These are phyloP conservation scores for Myotis vivesi DNA, from an alignment of 2,797 vertebrate genomes.

Conservation along the genomic window DNA sequence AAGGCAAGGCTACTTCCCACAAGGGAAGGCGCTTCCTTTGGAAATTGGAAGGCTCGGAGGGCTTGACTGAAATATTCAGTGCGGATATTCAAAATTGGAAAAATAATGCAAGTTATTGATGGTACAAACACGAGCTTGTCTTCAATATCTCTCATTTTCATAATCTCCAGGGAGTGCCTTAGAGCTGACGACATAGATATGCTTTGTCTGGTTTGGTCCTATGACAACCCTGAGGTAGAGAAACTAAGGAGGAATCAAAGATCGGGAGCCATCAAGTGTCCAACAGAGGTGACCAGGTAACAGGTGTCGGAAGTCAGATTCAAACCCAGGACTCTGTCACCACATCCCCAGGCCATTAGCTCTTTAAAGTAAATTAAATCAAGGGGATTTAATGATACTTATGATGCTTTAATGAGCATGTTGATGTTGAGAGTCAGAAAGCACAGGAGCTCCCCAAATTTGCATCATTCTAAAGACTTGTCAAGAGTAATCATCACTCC, in stretches of 20 bases:
- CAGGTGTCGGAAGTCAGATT: background rate
- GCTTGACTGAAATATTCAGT: background rate
- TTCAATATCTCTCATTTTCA: background rate
- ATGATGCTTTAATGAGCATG: background rate
- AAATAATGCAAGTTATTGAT: background rate
- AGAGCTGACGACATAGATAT: background rate
- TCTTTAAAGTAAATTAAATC: background rate
- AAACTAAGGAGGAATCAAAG: background rate
- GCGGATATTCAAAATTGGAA: background rate
- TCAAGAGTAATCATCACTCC: background rate
- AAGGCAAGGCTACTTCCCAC: background rate
- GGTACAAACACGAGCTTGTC: background rate
- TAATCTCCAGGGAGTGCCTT: background rate
- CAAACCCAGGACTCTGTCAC: background rate
- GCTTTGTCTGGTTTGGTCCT: background rate
- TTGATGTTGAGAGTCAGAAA: background rate
- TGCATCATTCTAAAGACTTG: background rate
- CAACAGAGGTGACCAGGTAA: background rate
- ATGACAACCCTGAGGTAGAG: background rate
- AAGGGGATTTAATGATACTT: background rate
- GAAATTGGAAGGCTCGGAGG: background rate
- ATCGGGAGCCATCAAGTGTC: background rate
- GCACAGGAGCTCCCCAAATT: background rate
- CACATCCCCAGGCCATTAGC: background rate
- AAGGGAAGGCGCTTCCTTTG: background rate